Base-by-base conservation (phyloP, 2,888 invertebrate genomes). In the Tortrix viridana region DNA sequence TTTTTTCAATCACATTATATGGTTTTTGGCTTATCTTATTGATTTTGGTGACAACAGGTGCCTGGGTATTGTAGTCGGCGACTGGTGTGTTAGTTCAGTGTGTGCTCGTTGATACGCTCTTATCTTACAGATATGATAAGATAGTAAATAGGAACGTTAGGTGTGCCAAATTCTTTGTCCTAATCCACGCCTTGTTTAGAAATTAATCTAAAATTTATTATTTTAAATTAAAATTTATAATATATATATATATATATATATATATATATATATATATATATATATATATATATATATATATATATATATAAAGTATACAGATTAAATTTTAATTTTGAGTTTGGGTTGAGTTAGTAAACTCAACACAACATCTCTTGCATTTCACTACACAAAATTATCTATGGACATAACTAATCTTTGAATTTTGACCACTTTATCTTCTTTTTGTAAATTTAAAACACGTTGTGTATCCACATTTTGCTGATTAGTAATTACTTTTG, bases 121-220 rank as follows among this genome's bases (percentile, higher is more conserved):
- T 91, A 92, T 91, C 91, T 80, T 69, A 67, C 71, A 84, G 84
- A 85, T 83, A 84, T 82, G 91, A 92, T 92, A 91, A 90, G 91
- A 91, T 91, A 90, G 79, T 73, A 84, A 90, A 89, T 87, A 89
- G 87, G 88, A 84, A 80, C 89, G 86, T 81, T 88, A 82, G 91
- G 90, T 86, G 92, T 86, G 91, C 92, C 91, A 89, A 91, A 92
- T 91, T 91, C 89, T 90, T 89, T 88, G 89, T 88, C 82, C 85
- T 88, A 84, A 90, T 86, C 86, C 73, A 75, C 52, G 3, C 62
- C 62, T 46, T 57, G 18, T 62, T 57, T 57, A 46, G 19, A 16
- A 57, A 16, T 48, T 37, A 32, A 47, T 55, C 23, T 20, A 67
- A n/a, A n/a, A 65, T 65, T 65, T 70, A 19, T 61, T 61, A 63